Percentiles rank a stretch among this genome's conserved stretches.
phyloP scores from a whole-genome alignment of 2,797 vertebrate genomes.

The Pempheris klunzingeri region DNA sequence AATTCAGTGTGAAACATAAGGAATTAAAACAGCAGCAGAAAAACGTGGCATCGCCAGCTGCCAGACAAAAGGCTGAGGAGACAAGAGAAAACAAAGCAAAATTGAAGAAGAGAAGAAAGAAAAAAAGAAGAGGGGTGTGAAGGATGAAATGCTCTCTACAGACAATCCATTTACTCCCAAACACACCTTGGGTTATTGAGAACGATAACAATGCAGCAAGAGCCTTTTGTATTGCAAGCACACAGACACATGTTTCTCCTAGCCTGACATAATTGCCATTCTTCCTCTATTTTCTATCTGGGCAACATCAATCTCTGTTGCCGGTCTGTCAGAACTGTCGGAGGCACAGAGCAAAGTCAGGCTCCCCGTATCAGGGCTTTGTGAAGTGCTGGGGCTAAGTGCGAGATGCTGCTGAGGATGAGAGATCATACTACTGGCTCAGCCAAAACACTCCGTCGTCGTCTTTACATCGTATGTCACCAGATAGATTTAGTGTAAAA shows the following conservation, averaged over 20 bases:
- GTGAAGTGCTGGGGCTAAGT: constrained; percentile 77
- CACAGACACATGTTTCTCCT: constrained; percentile 86
- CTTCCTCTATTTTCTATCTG: constrained; percentile 87
- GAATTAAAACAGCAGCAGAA: constrained; percentile 31
- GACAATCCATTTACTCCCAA: constrained; percentile 86
- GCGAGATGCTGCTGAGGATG: constrained; percentile 75
- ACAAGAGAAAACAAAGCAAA: not conserved
- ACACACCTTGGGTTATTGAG: constrained; percentile 86
- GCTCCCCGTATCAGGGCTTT: constrained; percentile 69
- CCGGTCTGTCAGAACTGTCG: constrained; percentile 85
- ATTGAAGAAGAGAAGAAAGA: constrained; percentile 9
- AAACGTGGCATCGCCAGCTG: not conserved
- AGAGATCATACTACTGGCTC: constrained; percentile 78
- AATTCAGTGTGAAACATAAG: constrained; percentile 38
- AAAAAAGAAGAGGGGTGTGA: constrained; percentile 37
- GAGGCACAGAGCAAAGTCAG: constrained; percentile 77
- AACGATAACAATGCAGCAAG: constrained; percentile 85
- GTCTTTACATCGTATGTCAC: constrained; percentile 74
- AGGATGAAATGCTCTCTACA: constrained; percentile 73
- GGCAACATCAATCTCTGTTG: constrained; percentile 88
- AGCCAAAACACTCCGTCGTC: constrained; percentile 72
- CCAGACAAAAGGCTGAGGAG: constrained; percentile 8
- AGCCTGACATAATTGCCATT: constrained; percentile 89
- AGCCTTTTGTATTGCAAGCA: constrained; percentile 75
- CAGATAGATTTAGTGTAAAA: constrained; percentile 74